phyloP scores from a whole-genome alignment of 2,113 vertebrate species.

The Tor tambroides region DNA sequence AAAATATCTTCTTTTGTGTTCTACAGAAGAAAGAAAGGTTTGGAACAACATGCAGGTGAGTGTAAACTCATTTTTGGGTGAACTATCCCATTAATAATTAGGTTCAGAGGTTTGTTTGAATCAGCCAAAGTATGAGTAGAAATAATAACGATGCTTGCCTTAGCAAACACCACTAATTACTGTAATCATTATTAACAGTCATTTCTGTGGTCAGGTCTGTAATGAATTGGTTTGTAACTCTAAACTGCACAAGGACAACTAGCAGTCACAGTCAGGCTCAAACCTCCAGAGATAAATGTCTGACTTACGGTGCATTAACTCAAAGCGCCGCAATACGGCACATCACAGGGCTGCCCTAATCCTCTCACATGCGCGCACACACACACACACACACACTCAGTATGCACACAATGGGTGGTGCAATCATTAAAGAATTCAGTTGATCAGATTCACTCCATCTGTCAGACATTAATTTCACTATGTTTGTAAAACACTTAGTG shows the following conservation, averaged over 20 bases:
- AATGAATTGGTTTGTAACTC: constrained; percentile 20
- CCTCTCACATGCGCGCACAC: too few relatives aligned
- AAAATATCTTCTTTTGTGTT: too few relatives aligned
- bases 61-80: too few relatives aligned
- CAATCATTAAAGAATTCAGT: constrained; percentile 5
- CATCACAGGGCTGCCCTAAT: not conserved
- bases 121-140: too few relatives aligned
- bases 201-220: not conserved
- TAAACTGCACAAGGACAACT: not conserved
- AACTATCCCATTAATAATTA: too few relatives aligned
- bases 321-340: constrained; percentile 14
- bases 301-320: constrained; percentile 41
- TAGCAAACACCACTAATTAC: too few relatives aligned
- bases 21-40: too few relatives aligned
- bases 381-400: constrained; percentile 22
- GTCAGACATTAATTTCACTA: not conserved
- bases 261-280: not conserved
- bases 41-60: too few relatives aligned
- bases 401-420: not conserved
- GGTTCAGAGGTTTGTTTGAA: too few relatives aligned
- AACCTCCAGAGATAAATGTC: constrained; percentile 17
- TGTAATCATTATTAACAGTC: not conserved
- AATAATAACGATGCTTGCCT: too few relatives aligned
- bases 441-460: not conserved
- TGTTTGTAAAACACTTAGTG: not conserved